phyloP scores from a whole-genome alignment of 2,797 vertebrate genomes.

The Triplophysa yarkandensis region DNA sequence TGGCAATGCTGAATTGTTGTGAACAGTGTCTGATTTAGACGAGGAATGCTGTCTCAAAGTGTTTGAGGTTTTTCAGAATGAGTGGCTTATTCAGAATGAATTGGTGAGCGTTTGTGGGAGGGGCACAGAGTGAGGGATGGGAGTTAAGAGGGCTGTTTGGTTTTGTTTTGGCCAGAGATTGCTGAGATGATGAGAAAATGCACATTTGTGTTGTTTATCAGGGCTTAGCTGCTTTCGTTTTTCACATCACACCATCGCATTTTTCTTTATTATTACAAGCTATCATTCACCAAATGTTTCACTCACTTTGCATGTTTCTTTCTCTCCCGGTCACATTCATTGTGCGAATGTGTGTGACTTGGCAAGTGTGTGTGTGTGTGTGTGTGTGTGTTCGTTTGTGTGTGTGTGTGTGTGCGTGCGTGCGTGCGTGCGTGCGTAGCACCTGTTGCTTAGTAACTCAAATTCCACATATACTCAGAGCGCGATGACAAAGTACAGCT shows the following conservation, averaged over 20 bases:
- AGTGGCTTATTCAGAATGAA: conserved; percentile 36
- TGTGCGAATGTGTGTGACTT: conserved; percentile 34
- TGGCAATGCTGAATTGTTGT: conserved; percentile 5
- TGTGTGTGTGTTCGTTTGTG: too few species aligned
- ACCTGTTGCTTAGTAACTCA: conserved; percentile 48
- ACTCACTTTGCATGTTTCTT: background rate
- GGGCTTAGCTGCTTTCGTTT: background rate
- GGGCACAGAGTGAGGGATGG: background rate
- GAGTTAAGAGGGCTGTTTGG: conserved; percentile 16
- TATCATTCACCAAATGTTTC: background rate
- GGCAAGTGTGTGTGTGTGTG: too few species aligned
- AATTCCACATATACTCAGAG: conserved; percentile 29
- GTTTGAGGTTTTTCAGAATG: conserved; percentile 29
- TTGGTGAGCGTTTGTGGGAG: conserved; percentile 32
- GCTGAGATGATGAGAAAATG: background rate
- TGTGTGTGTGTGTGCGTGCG: too few species aligned
- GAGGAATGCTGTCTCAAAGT: conserved; percentile 26
- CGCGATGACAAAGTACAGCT: conserved; percentile 18
- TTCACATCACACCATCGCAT: background rate
- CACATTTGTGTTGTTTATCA: conserved; percentile 6
- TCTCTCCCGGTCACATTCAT: background rate
- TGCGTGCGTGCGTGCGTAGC: conserved; percentile 20
- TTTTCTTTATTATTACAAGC: conserved; percentile 12
- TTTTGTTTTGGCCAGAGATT: conserved; percentile 18
- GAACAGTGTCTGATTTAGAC: conserved; percentile 19